Evolutionary conservation across 2,888 invertebrate genomes (phyloP).

Genomic region (Coleophora deauratella): DNA sequence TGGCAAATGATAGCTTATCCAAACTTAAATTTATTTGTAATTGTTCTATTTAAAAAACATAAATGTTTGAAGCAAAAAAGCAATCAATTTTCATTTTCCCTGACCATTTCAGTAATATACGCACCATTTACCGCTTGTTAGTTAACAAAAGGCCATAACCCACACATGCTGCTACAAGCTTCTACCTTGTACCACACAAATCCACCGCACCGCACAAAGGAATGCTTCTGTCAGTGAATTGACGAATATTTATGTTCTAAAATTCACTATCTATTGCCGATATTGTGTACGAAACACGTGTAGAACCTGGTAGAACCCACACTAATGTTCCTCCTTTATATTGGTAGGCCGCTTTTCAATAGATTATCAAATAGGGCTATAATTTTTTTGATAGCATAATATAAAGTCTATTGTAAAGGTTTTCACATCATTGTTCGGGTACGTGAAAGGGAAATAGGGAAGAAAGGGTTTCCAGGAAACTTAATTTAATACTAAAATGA

Average conservation of each 20-base stretch:
- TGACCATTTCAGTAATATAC: too few relatives aligned
- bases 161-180: too few relatives aligned
- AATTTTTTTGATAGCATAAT: not conserved
- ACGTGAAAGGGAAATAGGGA: not conserved
- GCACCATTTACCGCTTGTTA: too few relatives aligned
- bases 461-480: not conserved
- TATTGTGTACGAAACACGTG: conserved; percentile 40
- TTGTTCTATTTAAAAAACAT: too few relatives aligned
- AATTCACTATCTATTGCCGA: conserved; percentile 28
- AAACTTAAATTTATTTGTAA: too few relatives aligned
- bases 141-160: too few relatives aligned
- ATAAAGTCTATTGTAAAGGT: not conserved
- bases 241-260: conserved; percentile 58
- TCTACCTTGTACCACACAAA: conserved; percentile 19
- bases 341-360: not conserved
- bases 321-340: conserved; percentile 9
- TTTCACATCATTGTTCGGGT: not conserved
- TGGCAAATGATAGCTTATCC: too few relatives aligned
- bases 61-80: too few relatives aligned
- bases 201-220: conserved; percentile 39
- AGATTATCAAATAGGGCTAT: not conserved
- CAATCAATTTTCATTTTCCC: too few relatives aligned
- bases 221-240: conserved; percentile 44
- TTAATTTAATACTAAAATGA: not conserved
- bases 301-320: conserved; percentile 29